phyloP scores from a whole-genome alignment of 2,888 invertebrate species.

The Drosophila ezoana region DNA sequence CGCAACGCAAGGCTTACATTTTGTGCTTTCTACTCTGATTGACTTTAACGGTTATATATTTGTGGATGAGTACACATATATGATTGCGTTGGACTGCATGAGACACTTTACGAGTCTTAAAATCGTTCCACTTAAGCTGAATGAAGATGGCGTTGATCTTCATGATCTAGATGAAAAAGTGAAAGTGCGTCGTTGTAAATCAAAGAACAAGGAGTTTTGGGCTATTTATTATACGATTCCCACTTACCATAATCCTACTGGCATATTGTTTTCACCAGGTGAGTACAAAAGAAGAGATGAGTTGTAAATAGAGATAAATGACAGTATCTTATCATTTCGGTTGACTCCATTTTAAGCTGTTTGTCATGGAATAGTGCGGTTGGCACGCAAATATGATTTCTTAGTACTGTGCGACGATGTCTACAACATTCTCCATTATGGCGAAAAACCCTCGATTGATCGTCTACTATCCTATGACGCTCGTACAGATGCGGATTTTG shows the following conservation, averaged over 20 bases:
- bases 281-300: constrained; percentile 22
- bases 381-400: constrained; percentile 85
- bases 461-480: constrained; percentile 87
- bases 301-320: background rate
- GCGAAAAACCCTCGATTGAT: constrained; percentile 77
- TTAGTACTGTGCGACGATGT: constrained; percentile 88
- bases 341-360: constrained; percentile 71
- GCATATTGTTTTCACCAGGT: constrained; percentile 85
- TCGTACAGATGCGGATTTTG: constrained; percentile 81
- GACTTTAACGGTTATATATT: constrained; percentile 86
- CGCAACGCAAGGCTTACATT: constrained; percentile 87
- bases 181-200: constrained; percentile 77
- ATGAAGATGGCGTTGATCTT: constrained; percentile 86
- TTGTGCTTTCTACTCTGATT: constrained; percentile 86
- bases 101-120: constrained; percentile 86
- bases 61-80: constrained; percentile 88
- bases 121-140: constrained; percentile 87
- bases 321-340: background rate
- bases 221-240: constrained; percentile 87
- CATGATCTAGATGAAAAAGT: constrained; percentile 85
- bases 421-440: constrained; percentile 87
- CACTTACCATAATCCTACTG: constrained; percentile 87
- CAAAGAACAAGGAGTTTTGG: constrained; percentile 86
- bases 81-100: constrained; percentile 87
- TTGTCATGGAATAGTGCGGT: constrained; percentile 84